Evolutionary conservation across 2,888 invertebrate genomes (phyloP).

Genomic region (Hirudinaria manillensis): DNA sequence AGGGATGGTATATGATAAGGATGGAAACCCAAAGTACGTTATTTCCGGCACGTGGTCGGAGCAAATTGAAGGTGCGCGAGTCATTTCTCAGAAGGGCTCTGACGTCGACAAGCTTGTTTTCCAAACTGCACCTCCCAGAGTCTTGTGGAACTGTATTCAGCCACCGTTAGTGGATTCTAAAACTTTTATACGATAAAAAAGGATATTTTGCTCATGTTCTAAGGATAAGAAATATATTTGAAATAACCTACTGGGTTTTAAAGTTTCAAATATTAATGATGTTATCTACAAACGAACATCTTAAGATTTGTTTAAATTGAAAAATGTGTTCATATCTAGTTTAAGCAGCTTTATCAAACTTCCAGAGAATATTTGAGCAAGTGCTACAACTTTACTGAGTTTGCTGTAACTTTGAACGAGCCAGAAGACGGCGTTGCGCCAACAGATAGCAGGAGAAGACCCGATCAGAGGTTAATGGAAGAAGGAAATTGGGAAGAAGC

Average conservation of each 20-base stretch:
- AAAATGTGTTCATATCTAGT: neutral
- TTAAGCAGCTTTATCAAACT: too few relatives aligned
- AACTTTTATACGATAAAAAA: too few relatives aligned
- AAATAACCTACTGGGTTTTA: too few relatives aligned
- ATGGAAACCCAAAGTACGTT: constrained; percentile 5
- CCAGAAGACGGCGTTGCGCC: constrained; percentile 84
- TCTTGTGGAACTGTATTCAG: constrained; percentile 78
- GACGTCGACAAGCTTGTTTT: constrained; percentile 66
- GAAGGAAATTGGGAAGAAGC: constrained; percentile 59
- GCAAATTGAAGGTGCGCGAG: constrained; percentile 86
- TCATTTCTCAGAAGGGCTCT: constrained; percentile 60
- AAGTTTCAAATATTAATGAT: too few relatives aligned
- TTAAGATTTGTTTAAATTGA: too few relatives aligned
- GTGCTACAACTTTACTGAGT: constrained; percentile 87
- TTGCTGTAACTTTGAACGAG: constrained; percentile 95
- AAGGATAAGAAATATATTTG: too few relatives aligned
- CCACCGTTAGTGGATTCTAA: constrained; percentile 54
- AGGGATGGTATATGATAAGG: constrained; percentile 16
- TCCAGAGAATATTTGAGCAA: constrained; percentile 60
- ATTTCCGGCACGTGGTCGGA: constrained; percentile 85
- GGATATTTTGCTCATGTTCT: too few relatives aligned
- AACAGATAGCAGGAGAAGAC: constrained; percentile 83
- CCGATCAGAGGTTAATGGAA: constrained; percentile 91
- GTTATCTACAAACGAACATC: too few relatives aligned
- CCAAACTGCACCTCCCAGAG: constrained; percentile 78